Evolutionary conservation across 2,113 vertebrate species (phyloP).

Genomic region (Sinosuthora webbiana): DNA sequence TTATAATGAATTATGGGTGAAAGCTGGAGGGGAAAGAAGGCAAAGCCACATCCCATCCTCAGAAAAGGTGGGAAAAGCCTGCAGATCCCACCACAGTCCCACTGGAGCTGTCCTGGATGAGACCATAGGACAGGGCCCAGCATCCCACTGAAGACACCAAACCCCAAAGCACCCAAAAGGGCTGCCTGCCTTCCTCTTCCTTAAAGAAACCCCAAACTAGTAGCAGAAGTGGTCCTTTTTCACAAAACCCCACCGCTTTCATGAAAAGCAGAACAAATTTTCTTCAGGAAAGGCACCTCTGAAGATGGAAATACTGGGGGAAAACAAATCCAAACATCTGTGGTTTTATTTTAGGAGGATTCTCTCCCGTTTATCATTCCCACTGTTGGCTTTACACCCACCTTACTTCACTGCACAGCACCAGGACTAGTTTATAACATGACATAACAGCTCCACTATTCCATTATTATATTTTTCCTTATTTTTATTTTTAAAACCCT

Average conservation of each 20-base stretch:
- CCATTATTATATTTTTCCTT: neutral
- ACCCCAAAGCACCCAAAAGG: neutral
- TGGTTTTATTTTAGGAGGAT: neutral
- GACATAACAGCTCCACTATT: neutral
- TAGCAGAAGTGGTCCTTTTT: neutral
- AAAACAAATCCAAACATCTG: neutral
- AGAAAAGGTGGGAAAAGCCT: neutral
- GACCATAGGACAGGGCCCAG: neutral
- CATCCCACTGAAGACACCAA: neutral
- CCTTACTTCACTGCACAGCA: neutral
- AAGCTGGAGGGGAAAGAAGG: neutral
- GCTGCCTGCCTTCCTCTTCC: neutral
- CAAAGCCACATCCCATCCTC: neutral
- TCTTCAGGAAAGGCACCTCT: neutral
- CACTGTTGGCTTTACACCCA: neutral
- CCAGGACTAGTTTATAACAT: neutral
- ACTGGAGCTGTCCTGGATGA: neutral
- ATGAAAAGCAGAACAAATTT: neutral
- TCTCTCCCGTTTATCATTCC: neutral
- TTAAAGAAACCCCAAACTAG: neutral
- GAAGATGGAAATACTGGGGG: neutral
- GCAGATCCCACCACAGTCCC: neutral
- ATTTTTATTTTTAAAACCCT: neutral
- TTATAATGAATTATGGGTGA: neutral
- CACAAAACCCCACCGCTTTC: fast-evolving